A percentile compares a stretch with the other conserved stretches of the same genome.
phyloP scores from a whole-genome alignment of 2,113 vertebrate species.

The Rattus rattus region DNA sequence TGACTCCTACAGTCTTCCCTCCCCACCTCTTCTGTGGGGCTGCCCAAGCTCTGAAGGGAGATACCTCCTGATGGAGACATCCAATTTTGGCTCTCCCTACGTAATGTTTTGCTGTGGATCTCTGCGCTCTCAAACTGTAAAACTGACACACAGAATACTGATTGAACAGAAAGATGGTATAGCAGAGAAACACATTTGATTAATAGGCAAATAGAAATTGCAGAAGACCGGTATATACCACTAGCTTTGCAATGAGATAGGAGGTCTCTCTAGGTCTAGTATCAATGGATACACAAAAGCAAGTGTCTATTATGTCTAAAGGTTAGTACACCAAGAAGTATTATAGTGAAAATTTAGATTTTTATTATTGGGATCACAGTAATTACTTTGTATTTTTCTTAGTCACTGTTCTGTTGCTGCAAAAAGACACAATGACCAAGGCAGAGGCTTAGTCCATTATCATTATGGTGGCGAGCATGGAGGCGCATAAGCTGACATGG shows the following conservation, averaged over 20 bases:
- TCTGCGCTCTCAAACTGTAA: background rate
- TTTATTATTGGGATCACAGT: background rate
- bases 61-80: background rate
- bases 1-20: background rate
- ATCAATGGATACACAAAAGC: background rate
- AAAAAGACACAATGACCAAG: background rate
- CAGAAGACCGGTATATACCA: background rate
- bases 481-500: background rate
- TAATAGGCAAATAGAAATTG: background rate
- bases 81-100: background rate
- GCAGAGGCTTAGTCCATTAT: background rate
- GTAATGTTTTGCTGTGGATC: background rate
- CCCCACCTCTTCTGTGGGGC: background rate
- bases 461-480: background rate
- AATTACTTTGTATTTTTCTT: conserved; percentile 2
- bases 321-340: background rate
- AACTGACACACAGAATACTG: background rate
- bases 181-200: background rate
- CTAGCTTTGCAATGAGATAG: background rate
- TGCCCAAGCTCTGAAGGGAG: background rate
- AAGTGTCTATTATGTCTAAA: background rate
- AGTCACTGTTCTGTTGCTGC: background rate
- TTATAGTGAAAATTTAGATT: background rate
- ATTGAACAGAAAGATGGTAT: background rate
- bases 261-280: background rate